Evolutionary conservation across 2,888 invertebrate genomes (phyloP).

Genomic region (Zaprionus obscuricornis): DNA sequence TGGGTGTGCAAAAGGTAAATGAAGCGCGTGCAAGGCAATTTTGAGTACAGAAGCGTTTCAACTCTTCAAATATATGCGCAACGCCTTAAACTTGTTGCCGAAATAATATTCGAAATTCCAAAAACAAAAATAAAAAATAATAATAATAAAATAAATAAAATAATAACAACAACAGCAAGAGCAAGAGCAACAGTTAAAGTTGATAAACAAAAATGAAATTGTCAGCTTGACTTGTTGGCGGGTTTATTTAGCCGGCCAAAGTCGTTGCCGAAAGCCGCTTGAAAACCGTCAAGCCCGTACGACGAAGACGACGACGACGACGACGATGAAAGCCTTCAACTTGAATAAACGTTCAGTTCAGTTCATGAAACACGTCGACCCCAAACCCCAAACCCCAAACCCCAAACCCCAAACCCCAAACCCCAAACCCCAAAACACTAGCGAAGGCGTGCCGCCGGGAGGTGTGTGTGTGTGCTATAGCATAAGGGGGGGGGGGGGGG

Average conservation of each 20-base stretch:
- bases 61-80: constrained; percentile 27
- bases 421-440: no score
- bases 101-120: no score
- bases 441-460: constrained; percentile 6
- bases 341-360: constrained; percentile 56
- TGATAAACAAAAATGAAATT: constrained; percentile 67
- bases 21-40: constrained; percentile 17
- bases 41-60: constrained; percentile 4
- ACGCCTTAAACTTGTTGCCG: no score
- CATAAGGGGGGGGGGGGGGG: neutral
- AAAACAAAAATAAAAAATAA: constrained; percentile 31
- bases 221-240: constrained; percentile 72
- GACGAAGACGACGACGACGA: neutral
- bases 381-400: no score
- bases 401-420: no score
- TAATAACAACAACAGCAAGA: constrained; percentile 36
- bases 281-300: neutral
- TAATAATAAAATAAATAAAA: constrained; percentile 15
- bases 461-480: neutral
- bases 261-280: neutral
- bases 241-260: constrained; percentile 65
- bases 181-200: no score
- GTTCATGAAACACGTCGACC: constrained; percentile 27
- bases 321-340: constrained; percentile 61
- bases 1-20: constrained; percentile 16